phyloP scores from a whole-genome alignment of 2,888 invertebrate genomes.

The Cheilosia soror region DNA sequence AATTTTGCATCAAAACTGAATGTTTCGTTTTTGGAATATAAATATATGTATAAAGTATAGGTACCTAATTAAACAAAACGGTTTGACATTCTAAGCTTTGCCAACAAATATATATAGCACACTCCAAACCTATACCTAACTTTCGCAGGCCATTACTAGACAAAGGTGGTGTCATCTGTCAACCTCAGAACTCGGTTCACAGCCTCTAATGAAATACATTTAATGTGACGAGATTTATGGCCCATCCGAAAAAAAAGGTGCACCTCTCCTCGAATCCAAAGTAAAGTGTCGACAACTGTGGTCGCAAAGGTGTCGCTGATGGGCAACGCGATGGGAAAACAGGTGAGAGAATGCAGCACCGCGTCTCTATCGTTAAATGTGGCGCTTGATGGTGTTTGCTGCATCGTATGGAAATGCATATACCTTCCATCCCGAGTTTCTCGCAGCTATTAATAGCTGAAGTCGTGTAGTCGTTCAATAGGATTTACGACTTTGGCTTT shows the following conservation, averaged over 20 bases:
- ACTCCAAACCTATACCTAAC: slow-evolving; percentile 9
- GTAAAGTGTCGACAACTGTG: slow-evolving; percentile 36
- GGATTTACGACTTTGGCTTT: slow-evolving; percentile 68
- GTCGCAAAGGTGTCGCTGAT: slow-evolving; percentile 55
- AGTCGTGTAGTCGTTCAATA: slow-evolving; percentile 33
- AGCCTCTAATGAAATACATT: slow-evolving; percentile 59
- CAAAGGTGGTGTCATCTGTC: slow-evolving; percentile 17
- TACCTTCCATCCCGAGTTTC: slow-evolving; percentile 66
- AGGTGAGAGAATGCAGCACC: slow-evolving; percentile 70
- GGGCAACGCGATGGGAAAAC: slow-evolving; percentile 45
- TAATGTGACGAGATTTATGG: slow-evolving; percentile 66
- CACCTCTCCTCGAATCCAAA: slow-evolving; percentile 36
- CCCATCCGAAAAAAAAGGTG: slow-evolving; percentile 43
- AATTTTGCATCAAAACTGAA: too few relatives aligned
- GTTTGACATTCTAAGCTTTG: slow-evolving; percentile 31
- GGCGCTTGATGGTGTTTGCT: slow-evolving; percentile 67
- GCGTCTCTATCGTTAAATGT: slow-evolving; percentile 57
- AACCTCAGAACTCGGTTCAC: slow-evolving; percentile 23
- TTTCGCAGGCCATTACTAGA: slow-evolving; percentile 36
- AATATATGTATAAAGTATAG: too few relatives aligned
- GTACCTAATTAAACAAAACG: too few relatives aligned
- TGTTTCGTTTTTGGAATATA: too few relatives aligned
- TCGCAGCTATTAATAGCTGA: slow-evolving; percentile 43
- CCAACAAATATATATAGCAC: slow-evolving; percentile 13
- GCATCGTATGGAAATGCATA: slow-evolving; percentile 57